These are phyloP conservation scores for Morus bassanus DNA, from an alignment of 2,797 vertebrate genomes.

Conservation along the genomic window DNA sequence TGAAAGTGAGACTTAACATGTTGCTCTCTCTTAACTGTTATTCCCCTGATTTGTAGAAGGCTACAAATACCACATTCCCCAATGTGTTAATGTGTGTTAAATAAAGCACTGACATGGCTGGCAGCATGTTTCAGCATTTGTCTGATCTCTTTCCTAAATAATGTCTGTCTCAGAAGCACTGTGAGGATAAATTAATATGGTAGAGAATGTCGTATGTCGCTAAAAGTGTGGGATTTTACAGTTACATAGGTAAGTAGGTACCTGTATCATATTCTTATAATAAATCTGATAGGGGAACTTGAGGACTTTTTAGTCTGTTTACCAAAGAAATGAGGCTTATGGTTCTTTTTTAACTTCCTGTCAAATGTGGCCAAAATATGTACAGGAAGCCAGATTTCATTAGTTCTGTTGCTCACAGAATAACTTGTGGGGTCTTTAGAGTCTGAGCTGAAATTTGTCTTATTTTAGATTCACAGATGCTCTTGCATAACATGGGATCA, in stretches of 20 bases:
- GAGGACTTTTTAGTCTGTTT: neutral
- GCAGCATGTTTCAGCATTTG: constrained; percentile 39
- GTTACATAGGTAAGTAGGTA: neutral
- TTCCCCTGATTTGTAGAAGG: neutral
- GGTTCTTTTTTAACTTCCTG: neutral
- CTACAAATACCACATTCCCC: neutral
- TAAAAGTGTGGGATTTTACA: neutral
- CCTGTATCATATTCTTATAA: neutral
- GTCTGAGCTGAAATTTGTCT: neutral
- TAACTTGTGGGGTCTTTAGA: neutral
- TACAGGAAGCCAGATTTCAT: neutral
- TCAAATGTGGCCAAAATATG: neutral
- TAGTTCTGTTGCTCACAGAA: neutral
- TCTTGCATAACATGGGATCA: neutral
- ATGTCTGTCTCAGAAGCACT: constrained; percentile 10
- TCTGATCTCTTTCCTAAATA: constrained; percentile 18
- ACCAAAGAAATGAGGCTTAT: neutral
- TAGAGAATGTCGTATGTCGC: neutral
- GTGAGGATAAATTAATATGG: constrained; percentile 25
- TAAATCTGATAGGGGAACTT: neutral
- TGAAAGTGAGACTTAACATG: neutral
- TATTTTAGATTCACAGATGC: neutral
- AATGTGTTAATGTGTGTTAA: constrained; percentile 25
- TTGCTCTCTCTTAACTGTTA: neutral
- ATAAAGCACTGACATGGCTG: constrained; percentile 36